These are phyloP conservation scores for Syndactyla subalaris DNA, from an alignment of 2,797 vertebrate genomes.

Conservation along the genomic window DNA sequence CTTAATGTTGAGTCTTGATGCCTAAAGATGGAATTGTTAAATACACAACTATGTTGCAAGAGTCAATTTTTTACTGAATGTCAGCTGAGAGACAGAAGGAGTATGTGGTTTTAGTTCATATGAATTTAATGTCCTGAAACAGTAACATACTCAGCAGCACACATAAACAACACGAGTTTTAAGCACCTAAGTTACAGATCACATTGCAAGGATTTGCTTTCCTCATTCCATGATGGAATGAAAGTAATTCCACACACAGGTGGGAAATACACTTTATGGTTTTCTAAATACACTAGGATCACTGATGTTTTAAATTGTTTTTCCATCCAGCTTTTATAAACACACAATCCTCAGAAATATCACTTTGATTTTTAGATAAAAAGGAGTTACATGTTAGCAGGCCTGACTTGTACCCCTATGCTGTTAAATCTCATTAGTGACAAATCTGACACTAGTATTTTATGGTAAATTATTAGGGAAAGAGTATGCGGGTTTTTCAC, in stretches of 20 bases:
- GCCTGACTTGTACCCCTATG: not conserved
- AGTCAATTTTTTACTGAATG: not conserved
- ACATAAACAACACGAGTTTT: not conserved
- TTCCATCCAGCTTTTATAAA: not conserved
- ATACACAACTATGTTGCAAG: not conserved
- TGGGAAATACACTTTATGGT: not conserved
- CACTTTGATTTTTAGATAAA: slow-evolving; percentile 13
- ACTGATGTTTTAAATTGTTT: not conserved
- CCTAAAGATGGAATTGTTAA: not conserved
- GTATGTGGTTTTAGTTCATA: not conserved
- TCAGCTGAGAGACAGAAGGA: not conserved
- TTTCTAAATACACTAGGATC: not conserved
- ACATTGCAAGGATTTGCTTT: not conserved
- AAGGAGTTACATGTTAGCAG: not conserved
- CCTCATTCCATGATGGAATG: not conserved
- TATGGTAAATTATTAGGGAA: slow-evolving; percentile 28
- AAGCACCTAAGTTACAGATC: not conserved
- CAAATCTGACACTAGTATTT: slow-evolving; percentile 41
- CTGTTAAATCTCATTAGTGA: slow-evolving; percentile 19
- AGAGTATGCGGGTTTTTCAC: not conserved
- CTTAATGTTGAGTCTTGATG: not conserved
- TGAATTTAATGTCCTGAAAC: not conserved
- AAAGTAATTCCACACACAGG: not conserved
- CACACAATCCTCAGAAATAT: not conserved
- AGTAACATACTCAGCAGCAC: not conserved